Base-by-base conservation (phyloP, 2,888 invertebrate species). In the Ichneumon xanthorius region DNA sequence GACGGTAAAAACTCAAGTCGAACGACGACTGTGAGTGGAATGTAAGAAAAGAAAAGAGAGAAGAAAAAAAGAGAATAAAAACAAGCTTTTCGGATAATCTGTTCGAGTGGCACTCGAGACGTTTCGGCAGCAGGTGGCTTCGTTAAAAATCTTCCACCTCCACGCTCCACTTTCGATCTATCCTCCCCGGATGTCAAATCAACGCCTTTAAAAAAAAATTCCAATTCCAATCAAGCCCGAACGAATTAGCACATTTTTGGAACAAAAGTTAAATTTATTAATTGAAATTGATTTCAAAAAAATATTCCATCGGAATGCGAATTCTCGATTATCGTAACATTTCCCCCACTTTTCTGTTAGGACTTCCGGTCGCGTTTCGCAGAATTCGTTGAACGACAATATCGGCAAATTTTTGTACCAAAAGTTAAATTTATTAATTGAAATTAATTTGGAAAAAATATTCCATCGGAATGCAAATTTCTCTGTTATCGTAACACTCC, bases 31-130 rank as follows among this genome's bases (percentile, higher is more conserved):
- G 4, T n/a, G 19, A 67, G 65, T n/a, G 71, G 70, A 84, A 76
- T 71, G 55, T 65, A 61, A 55, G 71, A 9, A 45, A 37, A 79
- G n/a, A 70, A 70, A 22, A 19, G 30, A 37, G 30, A 63, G 40
- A 30, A 65, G 80, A 71, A 45, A 82, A 40, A 63, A 86, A 83
- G n/a, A 71, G 85, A 85, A 40, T 2, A 55, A 68, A 55, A 58
- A 48, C 40, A 70, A 37, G 65, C 65, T 78, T 72, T 71, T 67
- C 58, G 40, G 80, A 45, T 75, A 82, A 84, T 76, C 63, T 63
- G 48, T 75, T 67, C 22, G 53, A 53, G 65, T 53, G 50, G 67
- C 40, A 65, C 76, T 76, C 65, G 76, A 65, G 76, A 75, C 75
- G 63, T 33, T 75, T 4, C 26, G 45, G 55, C 50, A 76, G 33